Conservation (phyloP, 2,888 invertebrate species). For the Thymelicus acteon region DNA sequence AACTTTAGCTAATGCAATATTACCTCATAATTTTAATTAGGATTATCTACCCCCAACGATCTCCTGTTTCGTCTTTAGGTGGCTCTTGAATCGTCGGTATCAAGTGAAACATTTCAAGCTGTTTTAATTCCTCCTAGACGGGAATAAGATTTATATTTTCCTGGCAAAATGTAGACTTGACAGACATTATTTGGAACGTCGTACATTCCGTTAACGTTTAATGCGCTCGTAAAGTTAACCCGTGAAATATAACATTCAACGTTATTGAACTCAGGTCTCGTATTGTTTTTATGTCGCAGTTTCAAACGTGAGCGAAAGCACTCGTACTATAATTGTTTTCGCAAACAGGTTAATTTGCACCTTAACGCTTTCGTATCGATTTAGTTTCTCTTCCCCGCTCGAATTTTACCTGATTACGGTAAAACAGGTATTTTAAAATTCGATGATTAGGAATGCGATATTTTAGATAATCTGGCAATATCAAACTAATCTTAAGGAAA, state of each 20-base stretch:
- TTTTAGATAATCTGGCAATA: too few species aligned
- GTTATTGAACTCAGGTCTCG: slow-evolving; percentile 41
- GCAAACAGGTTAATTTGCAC: slow-evolving; percentile 32
- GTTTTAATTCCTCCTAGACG: not conserved
- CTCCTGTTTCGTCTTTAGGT: slow-evolving; percentile 25
- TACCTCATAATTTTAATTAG: slow-evolving; percentile 35
- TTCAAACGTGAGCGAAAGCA: slow-evolving; percentile 41
- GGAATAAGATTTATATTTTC: slow-evolving; percentile 24
- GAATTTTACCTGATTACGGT: slow-evolving; percentile 10
- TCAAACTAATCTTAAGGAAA: too few species aligned
- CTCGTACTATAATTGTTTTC: slow-evolving; percentile 40
- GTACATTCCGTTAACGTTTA: slow-evolving; percentile 39
- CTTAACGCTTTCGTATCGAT: slow-evolving; percentile 20
- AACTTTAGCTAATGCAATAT: slow-evolving; percentile 7
- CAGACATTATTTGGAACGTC: slow-evolving; percentile 24
- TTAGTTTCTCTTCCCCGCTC: slow-evolving; percentile 19
- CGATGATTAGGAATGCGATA: not conserved
- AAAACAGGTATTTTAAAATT: slow-evolving; percentile 7
- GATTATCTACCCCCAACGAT: slow-evolving; percentile 25
- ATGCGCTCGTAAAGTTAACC: slow-evolving; percentile 42
- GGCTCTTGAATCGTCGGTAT: slow-evolving; percentile 5
- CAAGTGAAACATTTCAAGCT: not conserved
- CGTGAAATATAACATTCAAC: slow-evolving; percentile 41
- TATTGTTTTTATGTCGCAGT: slow-evolving; percentile 46
- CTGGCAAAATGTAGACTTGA: slow-evolving; percentile 7